Evolutionary conservation across 2,888 invertebrate species (phyloP).

Genomic region (Heliconius ethilla): DNA sequence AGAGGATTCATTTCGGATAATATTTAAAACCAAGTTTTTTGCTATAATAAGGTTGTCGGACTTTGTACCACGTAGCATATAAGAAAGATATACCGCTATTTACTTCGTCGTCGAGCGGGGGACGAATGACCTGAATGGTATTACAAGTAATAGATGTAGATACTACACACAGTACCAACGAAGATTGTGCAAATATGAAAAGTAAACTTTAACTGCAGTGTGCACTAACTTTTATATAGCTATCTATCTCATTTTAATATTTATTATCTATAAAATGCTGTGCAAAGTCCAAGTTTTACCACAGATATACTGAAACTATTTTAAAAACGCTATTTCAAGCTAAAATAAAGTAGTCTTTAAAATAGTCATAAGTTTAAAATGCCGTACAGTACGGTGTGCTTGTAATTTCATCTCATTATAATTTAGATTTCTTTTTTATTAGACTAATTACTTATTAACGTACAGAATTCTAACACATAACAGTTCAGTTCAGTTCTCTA

Average conservation of each 20-base stretch:
- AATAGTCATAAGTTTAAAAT: too few relatives aligned
- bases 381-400: too few relatives aligned
- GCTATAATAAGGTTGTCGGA: constrained; percentile 33
- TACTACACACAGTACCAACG: not conserved
- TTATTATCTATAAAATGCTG: not conserved
- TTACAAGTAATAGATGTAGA: not conserved
- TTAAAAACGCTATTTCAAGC: not conserved
- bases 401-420: not conserved
- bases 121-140: not conserved
- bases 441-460: too few relatives aligned
- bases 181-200: not conserved
- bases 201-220: constrained; percentile 7
- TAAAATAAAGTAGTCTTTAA: too few relatives aligned
- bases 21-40: constrained; percentile 29
- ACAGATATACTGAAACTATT: constrained; percentile 4
- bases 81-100: not conserved
- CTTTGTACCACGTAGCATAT: constrained; percentile 33
- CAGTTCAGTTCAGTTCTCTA: too few relatives aligned
- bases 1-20: constrained; percentile 61
- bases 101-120: not conserved
- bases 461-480: too few relatives aligned
- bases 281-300: constrained; percentile 4
- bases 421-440: not conserved
- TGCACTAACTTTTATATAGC: not conserved
- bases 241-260: constrained; percentile 1